phyloP scores from a whole-genome alignment of 2,113 vertebrate genomes.

The Euleptes europaea region DNA sequence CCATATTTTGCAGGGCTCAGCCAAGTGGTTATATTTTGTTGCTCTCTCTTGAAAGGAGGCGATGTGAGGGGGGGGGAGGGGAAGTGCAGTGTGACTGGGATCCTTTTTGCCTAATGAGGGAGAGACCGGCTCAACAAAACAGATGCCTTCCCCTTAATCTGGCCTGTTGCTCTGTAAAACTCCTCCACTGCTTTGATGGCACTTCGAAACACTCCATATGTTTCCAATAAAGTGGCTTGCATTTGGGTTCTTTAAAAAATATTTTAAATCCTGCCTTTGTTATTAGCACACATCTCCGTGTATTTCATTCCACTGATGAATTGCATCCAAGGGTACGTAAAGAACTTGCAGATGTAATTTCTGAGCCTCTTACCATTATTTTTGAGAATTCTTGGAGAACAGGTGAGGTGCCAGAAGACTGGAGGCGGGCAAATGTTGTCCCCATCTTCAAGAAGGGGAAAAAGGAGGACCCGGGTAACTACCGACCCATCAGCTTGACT shows the following conservation, averaged over 20 bases:
- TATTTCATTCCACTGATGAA: conserved; percentile 32
- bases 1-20: conserved; percentile 30
- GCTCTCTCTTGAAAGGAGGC: conserved; percentile 28
- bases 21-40: conserved; percentile 54
- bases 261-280: conserved; percentile 53
- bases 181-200: conserved; percentile 61
- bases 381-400: too few relatives aligned
- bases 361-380: too few relatives aligned
- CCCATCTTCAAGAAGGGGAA: too few relatives aligned
- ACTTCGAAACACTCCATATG: conserved; percentile 64
- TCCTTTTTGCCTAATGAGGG: conserved; percentile 52
- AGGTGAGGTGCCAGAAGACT: too few relatives aligned
- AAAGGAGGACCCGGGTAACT: too few relatives aligned
- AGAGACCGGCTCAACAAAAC: conserved; percentile 51
- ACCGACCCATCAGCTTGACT: too few relatives aligned
- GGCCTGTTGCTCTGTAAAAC: conserved; percentile 66
- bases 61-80: conserved; percentile 32
- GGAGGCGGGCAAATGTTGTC: too few relatives aligned
- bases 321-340: too few relatives aligned
- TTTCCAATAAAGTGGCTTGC: conserved; percentile 63
- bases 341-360: too few relatives aligned
- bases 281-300: conserved; percentile 49
- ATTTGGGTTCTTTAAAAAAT: background rate
- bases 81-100: conserved; percentile 4
- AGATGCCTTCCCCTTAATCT: conserved; percentile 63